These are phyloP conservation scores for Mionectes olivaceus DNA, from an alignment of 2,797 vertebrate genomes.

Conservation along the genomic window DNA sequence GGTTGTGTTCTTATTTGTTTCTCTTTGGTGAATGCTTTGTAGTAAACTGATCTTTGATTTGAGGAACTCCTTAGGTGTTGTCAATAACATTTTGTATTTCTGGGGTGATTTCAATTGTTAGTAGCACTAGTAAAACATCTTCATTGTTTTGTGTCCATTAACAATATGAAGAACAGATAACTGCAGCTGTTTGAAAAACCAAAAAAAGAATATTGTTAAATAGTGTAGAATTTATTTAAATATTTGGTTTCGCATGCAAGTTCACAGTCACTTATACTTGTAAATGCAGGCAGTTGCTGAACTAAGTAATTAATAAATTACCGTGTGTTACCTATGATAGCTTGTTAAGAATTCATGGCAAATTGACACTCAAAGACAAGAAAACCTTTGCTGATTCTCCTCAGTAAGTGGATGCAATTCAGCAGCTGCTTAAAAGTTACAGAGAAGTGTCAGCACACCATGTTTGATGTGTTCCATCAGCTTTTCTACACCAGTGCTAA, in stretches of 20 bases:
- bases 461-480: neutral
- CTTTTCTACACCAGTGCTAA: neutral
- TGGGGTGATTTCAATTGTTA: rapidly evolving
- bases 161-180: neutral
- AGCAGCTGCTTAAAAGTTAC: neutral
- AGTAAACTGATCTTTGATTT: neutral
- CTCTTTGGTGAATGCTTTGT: neutral
- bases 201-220: neutral
- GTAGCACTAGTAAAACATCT: neutral
- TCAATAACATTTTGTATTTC: neutral
- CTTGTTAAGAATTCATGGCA: neutral
- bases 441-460: neutral
- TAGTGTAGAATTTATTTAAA: neutral
- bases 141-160: neutral
- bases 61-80: neutral
- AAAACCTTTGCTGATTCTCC: neutral
- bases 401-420: neutral
- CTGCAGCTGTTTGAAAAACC: neutral
- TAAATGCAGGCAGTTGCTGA: neutral
- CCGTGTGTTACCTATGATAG: neutral
- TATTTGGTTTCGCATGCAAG: neutral
- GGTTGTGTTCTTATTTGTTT: neutral
- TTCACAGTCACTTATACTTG: neutral
- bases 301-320: neutral
- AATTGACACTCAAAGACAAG: neutral